Base-by-base conservation (phyloP, 2,888 invertebrate species). In the Perdita meconis region DNA sequence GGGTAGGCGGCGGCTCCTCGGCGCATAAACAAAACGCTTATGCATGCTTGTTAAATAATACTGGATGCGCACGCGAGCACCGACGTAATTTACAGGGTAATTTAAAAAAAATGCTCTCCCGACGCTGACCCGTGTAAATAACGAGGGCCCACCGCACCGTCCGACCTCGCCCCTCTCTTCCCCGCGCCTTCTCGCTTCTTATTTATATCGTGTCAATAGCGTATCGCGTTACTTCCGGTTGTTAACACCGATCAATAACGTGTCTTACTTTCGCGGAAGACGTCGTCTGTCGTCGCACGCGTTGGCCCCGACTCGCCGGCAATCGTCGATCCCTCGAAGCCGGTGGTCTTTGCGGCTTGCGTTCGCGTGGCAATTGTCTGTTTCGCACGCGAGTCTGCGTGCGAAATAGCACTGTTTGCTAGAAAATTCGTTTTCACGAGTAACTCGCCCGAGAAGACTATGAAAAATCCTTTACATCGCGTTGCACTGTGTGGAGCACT, bases 211-310 rank as follows among this genome's bases (percentile, higher is more conserved):
- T 71, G 70, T 78, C 78, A 76, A 78, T 78, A 70, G 61, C 78
- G 78, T 72, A 78, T 78, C 78, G 67, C 36, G 72, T 79, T 79
- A 79, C 78, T 78, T 79, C 79, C 78, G 78, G 79, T 68, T 79
- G 73, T 79, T 79, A 78, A 72, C 79, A 64, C 56, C 78, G 79
- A 79, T 73, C 79, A 69, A 78, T 78, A 73, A 50, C 24, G 59
- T 59, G 44, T 71, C 64, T 64, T 72, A 68, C 68, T 72, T 70
- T 76, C 76, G 19, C 55, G 42, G 26, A 66, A 47, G 53, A 19
- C 10, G 22, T n/a, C 40, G n/a, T 26, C 30, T 30, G 30, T 30
- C 30, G 30, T n/a, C n/a, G n/a, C n/a, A n/a, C n/a, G n/a, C n/a
- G n/a, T n/a, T n/a, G n/a, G 13, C 24, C 16, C 26, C 22, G 24